Conservation (phyloP, 2,113 vertebrate species). For the Ibidorhyncha struthersii region DNA sequence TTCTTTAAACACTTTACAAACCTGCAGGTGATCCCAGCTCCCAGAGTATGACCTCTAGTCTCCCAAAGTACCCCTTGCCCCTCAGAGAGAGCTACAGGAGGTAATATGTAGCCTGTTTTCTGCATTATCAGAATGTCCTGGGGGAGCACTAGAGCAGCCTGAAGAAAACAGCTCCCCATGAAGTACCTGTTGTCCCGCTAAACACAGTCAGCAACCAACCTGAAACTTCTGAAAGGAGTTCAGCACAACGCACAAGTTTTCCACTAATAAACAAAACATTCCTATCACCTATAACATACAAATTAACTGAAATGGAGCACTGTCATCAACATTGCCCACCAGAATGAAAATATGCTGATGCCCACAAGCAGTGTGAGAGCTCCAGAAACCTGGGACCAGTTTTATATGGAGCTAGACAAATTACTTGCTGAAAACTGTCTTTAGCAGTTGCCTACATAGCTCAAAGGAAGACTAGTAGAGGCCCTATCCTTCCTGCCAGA, state of each 20-base stretch:
- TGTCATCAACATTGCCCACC: background rate
- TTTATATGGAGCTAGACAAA: background rate
- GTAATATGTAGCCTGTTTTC: background rate
- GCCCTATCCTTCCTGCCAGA: background rate
- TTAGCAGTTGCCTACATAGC: background rate
- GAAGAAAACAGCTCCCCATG: background rate
- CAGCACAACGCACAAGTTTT: background rate
- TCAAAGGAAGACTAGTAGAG: background rate
- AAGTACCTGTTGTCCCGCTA: background rate
- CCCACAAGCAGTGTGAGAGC: background rate
- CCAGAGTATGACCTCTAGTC: background rate
- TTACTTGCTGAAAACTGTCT: background rate
- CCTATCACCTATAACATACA: background rate
- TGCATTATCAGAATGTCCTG: background rate
- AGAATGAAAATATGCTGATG: background rate
- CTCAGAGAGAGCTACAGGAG: background rate
- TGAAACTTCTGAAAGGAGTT: background rate
- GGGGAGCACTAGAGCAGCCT: background rate
- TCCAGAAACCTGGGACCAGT: background rate
- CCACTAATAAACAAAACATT: background rate
- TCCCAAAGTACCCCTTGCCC: background rate
- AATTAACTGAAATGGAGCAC: background rate
- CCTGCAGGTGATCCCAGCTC: background rate
- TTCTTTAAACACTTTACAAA: background rate
- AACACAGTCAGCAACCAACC: background rate